A percentile compares a stretch with the other conserved stretches of the same genome.
These are phyloP conservation scores for Coregonus suidteri DNA, from an alignment of 2,797 vertebrate genomes.

Conservation along the genomic window DNA sequence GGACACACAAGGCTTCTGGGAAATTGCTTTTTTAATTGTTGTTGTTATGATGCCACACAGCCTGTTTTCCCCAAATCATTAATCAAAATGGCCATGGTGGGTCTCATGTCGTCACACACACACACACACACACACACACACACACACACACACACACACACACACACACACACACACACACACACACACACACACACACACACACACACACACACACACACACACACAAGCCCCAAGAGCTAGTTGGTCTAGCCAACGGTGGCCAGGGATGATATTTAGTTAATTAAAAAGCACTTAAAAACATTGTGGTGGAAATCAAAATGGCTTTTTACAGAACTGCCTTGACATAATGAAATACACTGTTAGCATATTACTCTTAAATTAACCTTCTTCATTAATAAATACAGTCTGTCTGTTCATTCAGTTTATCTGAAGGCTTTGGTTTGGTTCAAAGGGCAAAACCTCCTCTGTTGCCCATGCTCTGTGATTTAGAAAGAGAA, in stretches of 20 bases:
- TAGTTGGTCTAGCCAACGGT: not conserved
- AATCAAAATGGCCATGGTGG: not conserved
- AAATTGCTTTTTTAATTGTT: conserved; percentile 10
- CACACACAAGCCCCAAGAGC: not conserved
- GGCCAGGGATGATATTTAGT: not conserved
- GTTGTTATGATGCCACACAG: conserved; percentile 10
- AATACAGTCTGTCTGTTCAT: not conserved
- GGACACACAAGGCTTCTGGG: not conserved
- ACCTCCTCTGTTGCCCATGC: not conserved
- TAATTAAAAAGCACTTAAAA: conserved; percentile 15
- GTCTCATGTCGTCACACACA: not conserved
- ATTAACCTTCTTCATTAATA: not conserved
- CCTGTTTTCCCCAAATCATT: not conserved
- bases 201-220: too few species aligned
- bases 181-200: too few species aligned
- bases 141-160: too few species aligned
- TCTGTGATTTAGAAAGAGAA: not conserved
- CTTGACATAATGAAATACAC: not conserved
- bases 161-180: too few species aligned
- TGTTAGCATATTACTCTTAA: not conserved
- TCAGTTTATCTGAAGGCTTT: not conserved
- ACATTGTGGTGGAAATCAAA: not conserved
- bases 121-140: too few species aligned
- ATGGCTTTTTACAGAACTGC: not conserved
- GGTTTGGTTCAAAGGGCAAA: not conserved